These are phyloP conservation scores for Cygnus atratus DNA, from an alignment of 2,113 vertebrate genomes.

Conservation along the genomic window DNA sequence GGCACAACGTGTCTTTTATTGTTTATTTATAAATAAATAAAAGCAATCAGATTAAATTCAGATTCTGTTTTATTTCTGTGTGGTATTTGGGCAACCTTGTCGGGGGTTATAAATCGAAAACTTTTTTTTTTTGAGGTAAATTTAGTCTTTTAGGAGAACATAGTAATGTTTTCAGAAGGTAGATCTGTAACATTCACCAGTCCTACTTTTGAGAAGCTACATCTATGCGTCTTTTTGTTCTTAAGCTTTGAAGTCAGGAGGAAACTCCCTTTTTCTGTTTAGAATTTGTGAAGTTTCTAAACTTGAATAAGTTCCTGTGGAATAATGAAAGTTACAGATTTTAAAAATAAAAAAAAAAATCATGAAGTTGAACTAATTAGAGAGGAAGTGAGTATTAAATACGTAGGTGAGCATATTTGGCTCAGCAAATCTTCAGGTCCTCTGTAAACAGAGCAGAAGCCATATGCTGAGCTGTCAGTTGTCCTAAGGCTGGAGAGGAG, in stretches of 20 bases:
- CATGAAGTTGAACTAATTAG: background rate
- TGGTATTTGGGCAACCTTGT: background rate
- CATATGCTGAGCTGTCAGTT: background rate
- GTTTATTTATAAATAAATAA: background rate
- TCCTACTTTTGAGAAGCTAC: background rate
- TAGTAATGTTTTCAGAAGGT: background rate
- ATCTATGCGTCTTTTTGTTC: background rate
- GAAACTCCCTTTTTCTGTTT: background rate
- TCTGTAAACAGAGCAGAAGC: conserved; percentile 2
- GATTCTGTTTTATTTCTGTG: background rate
- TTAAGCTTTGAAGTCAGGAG: background rate
- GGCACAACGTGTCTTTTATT: background rate
- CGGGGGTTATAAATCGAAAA: background rate
- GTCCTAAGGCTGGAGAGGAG: background rate
- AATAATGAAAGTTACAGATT: background rate
- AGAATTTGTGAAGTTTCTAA: background rate
- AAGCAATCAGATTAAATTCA: background rate
- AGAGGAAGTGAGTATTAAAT: conserved; percentile 26
- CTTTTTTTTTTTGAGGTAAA: background rate
- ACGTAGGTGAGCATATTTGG: conserved; percentile 26
- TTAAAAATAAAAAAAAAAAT: background rate
- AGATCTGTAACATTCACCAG: background rate
- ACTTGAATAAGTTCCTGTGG: background rate
- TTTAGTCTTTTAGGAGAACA: background rate
- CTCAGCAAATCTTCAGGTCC: conserved; percentile 25